phyloP scores from a whole-genome alignment of 2,113 vertebrate genomes.

The Microtus montanus region DNA sequence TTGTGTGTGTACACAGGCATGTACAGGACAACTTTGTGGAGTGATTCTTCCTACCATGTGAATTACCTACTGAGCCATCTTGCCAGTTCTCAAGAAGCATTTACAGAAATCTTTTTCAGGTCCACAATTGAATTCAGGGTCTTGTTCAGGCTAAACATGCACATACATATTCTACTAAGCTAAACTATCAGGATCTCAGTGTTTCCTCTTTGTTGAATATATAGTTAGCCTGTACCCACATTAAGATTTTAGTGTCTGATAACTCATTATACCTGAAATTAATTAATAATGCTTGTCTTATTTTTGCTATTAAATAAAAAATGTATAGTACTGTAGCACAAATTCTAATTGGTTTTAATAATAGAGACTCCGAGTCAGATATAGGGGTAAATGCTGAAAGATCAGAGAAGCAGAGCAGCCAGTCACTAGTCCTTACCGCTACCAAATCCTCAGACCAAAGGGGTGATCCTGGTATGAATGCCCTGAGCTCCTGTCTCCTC shows the following conservation, averaged over 20 bases:
- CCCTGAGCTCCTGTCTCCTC: too few relatives aligned
- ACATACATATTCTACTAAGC: background rate
- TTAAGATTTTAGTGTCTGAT: background rate
- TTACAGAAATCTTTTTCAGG: background rate
- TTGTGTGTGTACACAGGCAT: background rate
- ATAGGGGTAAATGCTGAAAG: too few relatives aligned
- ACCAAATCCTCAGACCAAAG: too few relatives aligned
- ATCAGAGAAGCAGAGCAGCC: too few relatives aligned
- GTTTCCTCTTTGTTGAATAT: constrained; percentile 15
- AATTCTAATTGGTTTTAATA: too few relatives aligned
- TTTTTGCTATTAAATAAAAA: constrained; percentile 32
- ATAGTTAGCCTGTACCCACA: background rate
- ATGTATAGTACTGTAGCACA: background rate
- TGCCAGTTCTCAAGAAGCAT: background rate
- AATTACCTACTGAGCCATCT: background rate
- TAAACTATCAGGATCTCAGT: background rate
- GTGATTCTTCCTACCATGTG: background rate
- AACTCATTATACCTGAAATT: background rate
- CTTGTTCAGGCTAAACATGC: background rate
- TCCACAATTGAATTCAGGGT: background rate
- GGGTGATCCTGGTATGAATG: too few relatives aligned
- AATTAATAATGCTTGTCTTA: background rate
- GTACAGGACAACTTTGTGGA: background rate
- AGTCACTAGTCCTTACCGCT: too few relatives aligned
- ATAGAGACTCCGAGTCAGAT: too few relatives aligned